A percentile compares a stretch with the other conserved stretches of the same genome.
Conservation (phyloP, 2,113 vertebrate species). For the Penelope pileata region DNA sequence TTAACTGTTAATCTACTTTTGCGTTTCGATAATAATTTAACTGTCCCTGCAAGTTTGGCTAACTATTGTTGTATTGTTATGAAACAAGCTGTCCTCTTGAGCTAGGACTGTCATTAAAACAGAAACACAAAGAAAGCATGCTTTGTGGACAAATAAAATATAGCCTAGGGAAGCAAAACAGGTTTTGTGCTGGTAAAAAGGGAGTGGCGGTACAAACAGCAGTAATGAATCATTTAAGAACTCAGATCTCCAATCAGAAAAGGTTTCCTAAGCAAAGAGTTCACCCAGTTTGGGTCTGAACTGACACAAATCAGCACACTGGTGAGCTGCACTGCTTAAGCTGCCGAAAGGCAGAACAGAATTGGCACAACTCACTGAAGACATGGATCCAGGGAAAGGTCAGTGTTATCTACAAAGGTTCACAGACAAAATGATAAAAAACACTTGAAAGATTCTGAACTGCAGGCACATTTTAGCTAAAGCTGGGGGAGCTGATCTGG, state of each 20-base stretch:
- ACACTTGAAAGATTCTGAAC: background rate
- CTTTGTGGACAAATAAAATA: background rate
- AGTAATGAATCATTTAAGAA: background rate
- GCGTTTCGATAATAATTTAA: background rate
- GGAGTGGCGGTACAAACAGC: slow-evolving; percentile 8
- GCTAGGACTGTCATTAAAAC: background rate
- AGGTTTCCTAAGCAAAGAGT: background rate
- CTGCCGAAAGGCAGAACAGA: background rate
- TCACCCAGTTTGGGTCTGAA: background rate
- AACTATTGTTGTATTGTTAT: background rate
- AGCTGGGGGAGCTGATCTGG: background rate
- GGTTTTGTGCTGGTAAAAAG: slow-evolving; percentile 14
- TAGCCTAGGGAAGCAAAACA: slow-evolving; percentile 32
- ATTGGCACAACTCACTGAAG: background rate
- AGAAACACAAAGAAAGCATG: background rate
- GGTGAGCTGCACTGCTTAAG: background rate
- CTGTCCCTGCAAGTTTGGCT: background rate
- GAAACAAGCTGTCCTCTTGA: background rate
- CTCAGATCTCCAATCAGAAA: background rate
- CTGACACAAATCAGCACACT: background rate
- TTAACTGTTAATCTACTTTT: background rate
- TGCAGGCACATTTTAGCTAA: background rate
- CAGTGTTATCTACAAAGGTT: background rate
- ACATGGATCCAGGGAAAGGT: background rate
- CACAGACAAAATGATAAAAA: background rate